Base-by-base conservation (phyloP, 2,113 vertebrate species). In the Caranx melampygus region DNA sequence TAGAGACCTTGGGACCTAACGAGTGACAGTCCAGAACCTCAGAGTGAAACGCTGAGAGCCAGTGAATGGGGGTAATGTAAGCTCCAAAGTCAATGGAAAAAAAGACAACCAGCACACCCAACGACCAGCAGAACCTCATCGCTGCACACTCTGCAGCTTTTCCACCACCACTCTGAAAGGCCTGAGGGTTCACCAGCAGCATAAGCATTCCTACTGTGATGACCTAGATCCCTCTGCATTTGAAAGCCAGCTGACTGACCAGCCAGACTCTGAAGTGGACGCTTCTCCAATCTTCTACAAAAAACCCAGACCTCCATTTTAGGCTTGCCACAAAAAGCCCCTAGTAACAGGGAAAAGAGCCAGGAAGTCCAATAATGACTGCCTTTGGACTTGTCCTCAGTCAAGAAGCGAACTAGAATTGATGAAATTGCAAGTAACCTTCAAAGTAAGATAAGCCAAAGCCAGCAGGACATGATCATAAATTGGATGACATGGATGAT, bases 301-400 rank as follows among this genome's bases (percentile, higher is more conserved):
- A 99, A 99, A 95, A 99, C 97, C 63, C 97, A 99, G 92, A 99
- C 98, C 81, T 98, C 98, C 67, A 99, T 99, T 91, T 96, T 99
- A 87, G 98, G 42, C 95, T 97, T 72, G 96, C 97, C 42, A 98
- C 93, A 99, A 99, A 95, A 99, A 99, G 86, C 95, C 97, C 91
- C 96, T 98, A 58, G 87, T 81, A 49, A 94, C 97, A 77, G 96
- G 97, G 0, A 99, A 98, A 93, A 94, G 96, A 57, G 96, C 97
- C 52, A 92, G 98, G 64, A 99, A 99, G 91, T 96, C 97, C 18
- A 95, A 96, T 54, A 98, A 96, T 63, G 98, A 99, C 87, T 97
- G 79, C 98, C 98, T 72, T 94, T 99, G 14, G 98, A 99, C 92
- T 93, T 99, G 45, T 99, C 98, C 2, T 98, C 98, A 0, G 96